Evolutionary conservation across 2,113 vertebrate genomes (phyloP), one percentile per base, ranked within the genome.

Genomic region (Climacteris rufus): DNA sequence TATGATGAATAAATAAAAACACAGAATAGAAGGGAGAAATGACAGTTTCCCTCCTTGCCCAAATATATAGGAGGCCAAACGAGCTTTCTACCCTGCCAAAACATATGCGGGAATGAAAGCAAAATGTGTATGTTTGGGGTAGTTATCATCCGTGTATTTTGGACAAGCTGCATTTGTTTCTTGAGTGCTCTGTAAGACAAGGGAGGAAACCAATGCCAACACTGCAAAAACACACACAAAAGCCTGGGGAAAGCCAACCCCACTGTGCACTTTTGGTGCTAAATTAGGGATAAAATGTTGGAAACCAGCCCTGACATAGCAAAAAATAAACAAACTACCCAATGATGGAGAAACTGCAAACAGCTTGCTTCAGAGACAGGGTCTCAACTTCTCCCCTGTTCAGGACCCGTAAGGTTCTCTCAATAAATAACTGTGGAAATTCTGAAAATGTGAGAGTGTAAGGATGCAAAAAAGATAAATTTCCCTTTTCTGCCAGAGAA

Each of bases 201-300:
- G 21, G 2, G 54, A 93, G 53, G 57, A 89, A 95, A 81, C 9
- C 64, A 52, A 47, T 60, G 90, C 88, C 93, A 97, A 33, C 72
- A 66, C 1, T 68, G 60, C 85, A 94, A 84, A 93, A 78, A 86
- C 31, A 83, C 50, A 88, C 82, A 90, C 30, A 80, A 94, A 86
- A 93, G 83, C 71, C 79, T 54, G 50, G 79, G n/a, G 64, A 86
- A 86, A 96, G 69, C 88, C 90, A 95, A 63, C 54, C 25, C 59
- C 82, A 82, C 79, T 81, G 52, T 40, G 40, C 68, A 88, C 83
- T 97, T 94, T 13, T 49, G 77, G 80, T 93, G 94, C 85, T 97
- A 94, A 94, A 97, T 89, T 87, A 90, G 60, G 83, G 83, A 92
- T 70, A 89, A 96, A 90, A 90, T 93, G 31, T 89, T 95, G 93